Conservation (phyloP, 1,140 invertebrate species). For the Orchestia grillus region DNA sequence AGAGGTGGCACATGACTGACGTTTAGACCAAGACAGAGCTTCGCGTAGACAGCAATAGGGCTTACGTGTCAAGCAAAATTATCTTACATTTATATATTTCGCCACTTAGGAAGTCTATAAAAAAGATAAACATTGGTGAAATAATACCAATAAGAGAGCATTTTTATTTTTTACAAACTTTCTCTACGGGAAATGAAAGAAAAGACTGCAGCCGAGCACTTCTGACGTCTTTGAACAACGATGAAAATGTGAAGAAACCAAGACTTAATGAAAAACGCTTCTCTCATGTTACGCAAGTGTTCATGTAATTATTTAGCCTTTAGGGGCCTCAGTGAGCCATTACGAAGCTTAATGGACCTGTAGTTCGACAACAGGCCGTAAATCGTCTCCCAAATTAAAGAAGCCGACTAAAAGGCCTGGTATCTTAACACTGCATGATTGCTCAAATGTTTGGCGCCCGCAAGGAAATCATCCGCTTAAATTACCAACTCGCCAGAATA, state of each 20-base stretch:
- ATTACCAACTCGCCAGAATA: no score
- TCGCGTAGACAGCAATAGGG: not conserved
- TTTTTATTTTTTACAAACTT: not conserved
- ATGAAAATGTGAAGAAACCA: not conserved
- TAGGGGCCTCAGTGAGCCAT: not conserved
- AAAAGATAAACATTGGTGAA: not conserved
- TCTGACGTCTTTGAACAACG: not conserved
- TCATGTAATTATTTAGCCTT: not conserved
- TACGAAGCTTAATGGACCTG: not conserved
- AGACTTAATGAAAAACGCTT: not conserved
- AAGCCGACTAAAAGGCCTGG: not conserved
- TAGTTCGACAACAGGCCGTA: not conserved
- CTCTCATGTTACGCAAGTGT: not conserved
- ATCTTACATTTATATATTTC: not conserved
- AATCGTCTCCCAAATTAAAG: not conserved
- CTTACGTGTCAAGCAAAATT: not conserved
- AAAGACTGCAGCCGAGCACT: not conserved
- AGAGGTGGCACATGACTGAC: not conserved
- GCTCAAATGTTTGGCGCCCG: no score
- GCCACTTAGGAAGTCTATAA: not conserved
- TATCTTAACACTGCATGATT: not conserved
- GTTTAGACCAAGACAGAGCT: not conserved
- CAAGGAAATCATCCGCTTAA: no score
- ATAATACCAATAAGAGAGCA: not conserved
- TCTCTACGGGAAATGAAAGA: not conserved